Conservation (phyloP, 2,888 invertebrate genomes). For the Chelonus formosanus region DNA sequence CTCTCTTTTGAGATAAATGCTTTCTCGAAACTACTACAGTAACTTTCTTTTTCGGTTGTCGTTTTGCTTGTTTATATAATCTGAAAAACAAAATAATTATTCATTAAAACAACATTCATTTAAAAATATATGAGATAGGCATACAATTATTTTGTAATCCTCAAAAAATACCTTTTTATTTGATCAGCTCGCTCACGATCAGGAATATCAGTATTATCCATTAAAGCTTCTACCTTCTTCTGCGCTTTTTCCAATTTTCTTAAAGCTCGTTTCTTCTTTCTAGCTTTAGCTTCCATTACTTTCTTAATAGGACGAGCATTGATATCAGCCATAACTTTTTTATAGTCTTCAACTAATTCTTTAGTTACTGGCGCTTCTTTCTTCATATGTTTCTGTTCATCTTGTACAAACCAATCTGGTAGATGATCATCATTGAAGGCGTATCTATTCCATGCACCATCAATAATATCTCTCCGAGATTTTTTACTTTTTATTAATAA, state of each 20-base stretch:
- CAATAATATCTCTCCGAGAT: conserved; percentile 86
- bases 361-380: conserved; percentile 86
- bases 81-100: conserved; percentile 63
- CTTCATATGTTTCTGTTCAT: conserved; percentile 90
- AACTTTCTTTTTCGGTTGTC: conserved; percentile 86
- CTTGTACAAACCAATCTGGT: conserved; percentile 95
- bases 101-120: neutral
- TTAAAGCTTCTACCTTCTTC: conserved; percentile 93
- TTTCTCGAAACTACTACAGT: conserved; percentile 96
- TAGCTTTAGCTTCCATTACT: conserved; percentile 95
- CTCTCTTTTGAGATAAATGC: conserved; percentile 78
- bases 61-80: conserved; percentile 89
- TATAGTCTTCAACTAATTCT: conserved; percentile 86
- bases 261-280: conserved; percentile 91
- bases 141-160: neutral
- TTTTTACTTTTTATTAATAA: conserved; percentile 91
- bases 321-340: conserved; percentile 82
- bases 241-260: conserved; percentile 91
- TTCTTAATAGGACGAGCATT: conserved; percentile 97
- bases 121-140: neutral
- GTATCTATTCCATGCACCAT: conserved; percentile 93
- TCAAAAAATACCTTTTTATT: conserved; percentile 75
- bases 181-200: conserved; percentile 92
- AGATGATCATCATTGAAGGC: conserved; percentile 90
- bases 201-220: conserved; percentile 90